Evolutionary conservation across 2,797 vertebrate genomes (phyloP), one percentile per base, ranked within the genome.

Genomic region (Chanos chanos): DNA sequence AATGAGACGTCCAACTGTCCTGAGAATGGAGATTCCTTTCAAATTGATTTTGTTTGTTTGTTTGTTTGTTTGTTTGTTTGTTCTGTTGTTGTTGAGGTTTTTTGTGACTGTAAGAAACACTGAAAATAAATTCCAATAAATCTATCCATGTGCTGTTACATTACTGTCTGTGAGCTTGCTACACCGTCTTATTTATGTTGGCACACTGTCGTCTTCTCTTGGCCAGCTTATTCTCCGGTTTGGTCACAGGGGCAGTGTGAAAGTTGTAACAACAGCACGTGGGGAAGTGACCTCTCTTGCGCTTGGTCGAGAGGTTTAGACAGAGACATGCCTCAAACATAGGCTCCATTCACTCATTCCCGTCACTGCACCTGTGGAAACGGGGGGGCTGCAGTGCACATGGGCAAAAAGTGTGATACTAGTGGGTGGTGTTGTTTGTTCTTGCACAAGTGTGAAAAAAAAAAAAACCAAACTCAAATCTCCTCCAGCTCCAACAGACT

Each of bases 91-190:
- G n/a, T n/a, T n/a, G n/a, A n/a, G n/a, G n/a, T 51, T 58, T 67
- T 60, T 79, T 72, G 78, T 85, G 80, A 68, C 62, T 76, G 72
- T 82, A 71, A 72, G 44, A 62, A 69, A 66, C 72, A 75, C 43
- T 54, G 76, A 72, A 77, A 43, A 19, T 25, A 19, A 61, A 36
- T 43, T 27, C 16, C 2, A 41, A 72, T 49, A 28, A 70, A 64
- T 66, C 50, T 9, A 65, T 75, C 39, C 61, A 50, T 70, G 47
- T 53, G 70, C 28, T 49, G 15, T 24, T 25, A 21, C 10, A 16
- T 30, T 16, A 16, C 25, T 25, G 27, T 8, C 5, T 33, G 5
- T 30, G 16, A 3, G 13, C 24, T 40, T 30, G 9, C 18, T 10
- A 1, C 24, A n/a, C 13, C 18, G 44, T 21, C 41, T 43, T 15